Conservation (phyloP, 2,888 invertebrate genomes). For the Ashinkailepas kermadecensis region DNA sequence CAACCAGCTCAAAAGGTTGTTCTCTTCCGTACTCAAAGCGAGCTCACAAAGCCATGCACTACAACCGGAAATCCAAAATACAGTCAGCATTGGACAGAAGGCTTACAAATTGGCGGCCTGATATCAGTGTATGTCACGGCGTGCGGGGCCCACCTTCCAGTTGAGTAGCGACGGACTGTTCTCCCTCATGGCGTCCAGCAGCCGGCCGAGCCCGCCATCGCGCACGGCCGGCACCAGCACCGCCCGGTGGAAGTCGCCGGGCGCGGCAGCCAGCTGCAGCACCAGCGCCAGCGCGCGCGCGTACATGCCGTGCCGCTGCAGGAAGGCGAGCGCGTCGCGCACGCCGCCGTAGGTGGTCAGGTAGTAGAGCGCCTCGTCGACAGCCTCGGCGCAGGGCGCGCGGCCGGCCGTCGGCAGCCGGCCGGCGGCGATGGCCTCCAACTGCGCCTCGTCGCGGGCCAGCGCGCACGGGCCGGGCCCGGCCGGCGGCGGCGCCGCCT, state of each 20-base stretch:
- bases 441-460: neutral
- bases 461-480: conserved; percentile 24
- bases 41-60: neutral
- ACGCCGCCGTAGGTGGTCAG: conserved; percentile 70
- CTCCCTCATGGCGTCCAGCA: conserved; percentile 57
- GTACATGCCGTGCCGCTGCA: conserved; percentile 62
- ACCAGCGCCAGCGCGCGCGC: conserved; percentile 62
- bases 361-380: conserved; percentile 75
- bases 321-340: conserved; percentile 63
- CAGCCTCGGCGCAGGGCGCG: conserved; percentile 51
- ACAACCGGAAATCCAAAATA: neutral
- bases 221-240: conserved; percentile 62
- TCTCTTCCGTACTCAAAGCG: neutral
- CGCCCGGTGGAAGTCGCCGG: conserved; percentile 62
- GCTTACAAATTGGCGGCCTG: neutral
- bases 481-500: conserved; percentile 29
- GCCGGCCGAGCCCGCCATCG: conserved; percentile 53
- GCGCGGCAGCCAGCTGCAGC: conserved; percentile 57
- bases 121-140: neutral
- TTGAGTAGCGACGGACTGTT: conserved; percentile 57
- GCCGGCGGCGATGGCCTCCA: conserved; percentile 22
- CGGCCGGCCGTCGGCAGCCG: neutral
- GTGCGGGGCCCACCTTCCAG: conserved; percentile 45
- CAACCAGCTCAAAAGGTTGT: neutral
- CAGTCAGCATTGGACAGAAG: neutral